These are phyloP conservation scores for Buathra laborator DNA, from an alignment of 2,888 invertebrate genomes.

Conservation along the genomic window DNA sequence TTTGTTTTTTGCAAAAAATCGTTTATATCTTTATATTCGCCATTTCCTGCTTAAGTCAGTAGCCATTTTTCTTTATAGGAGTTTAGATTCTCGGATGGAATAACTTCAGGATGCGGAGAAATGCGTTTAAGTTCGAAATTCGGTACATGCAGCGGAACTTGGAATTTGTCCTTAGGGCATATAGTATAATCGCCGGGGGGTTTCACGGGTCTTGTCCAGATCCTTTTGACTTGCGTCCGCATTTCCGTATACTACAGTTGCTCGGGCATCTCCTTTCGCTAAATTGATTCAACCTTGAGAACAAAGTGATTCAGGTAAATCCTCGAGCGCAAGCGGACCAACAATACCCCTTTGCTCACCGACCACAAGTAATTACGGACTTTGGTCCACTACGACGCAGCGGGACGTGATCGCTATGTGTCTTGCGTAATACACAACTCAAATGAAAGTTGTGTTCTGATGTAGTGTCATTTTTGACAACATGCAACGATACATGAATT, in stretches of 20 bases:
- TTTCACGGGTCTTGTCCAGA: not conserved
- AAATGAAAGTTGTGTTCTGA: not conserved
- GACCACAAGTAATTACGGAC: not conserved
- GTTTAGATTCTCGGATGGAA: not conserved
- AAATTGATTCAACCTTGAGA: conserved; percentile 10
- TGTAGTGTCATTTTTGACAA: not conserved
- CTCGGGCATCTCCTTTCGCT: not conserved
- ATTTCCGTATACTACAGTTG: not conserved
- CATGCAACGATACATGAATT: too few species aligned
- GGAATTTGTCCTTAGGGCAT: not conserved
- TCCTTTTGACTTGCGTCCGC: conserved; percentile 7
- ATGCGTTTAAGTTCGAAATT: not conserved
- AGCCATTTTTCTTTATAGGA: not conserved
- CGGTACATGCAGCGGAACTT: not conserved
- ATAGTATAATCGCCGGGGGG: not conserved
- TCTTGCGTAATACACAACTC: not conserved
- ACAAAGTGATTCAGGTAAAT: conserved; percentile 4
- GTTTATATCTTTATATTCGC: not conserved
- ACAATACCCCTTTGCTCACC: conserved; percentile 7
- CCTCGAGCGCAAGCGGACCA: not conserved
- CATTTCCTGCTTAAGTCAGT: not conserved
- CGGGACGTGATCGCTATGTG: not conserved
- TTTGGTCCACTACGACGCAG: not conserved
- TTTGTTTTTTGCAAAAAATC: too few species aligned
- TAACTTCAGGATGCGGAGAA: not conserved